These are phyloP conservation scores for Sakesphorus luctuosus DNA, from an alignment of 2,113 vertebrate genomes.

Conservation along the genomic window DNA sequence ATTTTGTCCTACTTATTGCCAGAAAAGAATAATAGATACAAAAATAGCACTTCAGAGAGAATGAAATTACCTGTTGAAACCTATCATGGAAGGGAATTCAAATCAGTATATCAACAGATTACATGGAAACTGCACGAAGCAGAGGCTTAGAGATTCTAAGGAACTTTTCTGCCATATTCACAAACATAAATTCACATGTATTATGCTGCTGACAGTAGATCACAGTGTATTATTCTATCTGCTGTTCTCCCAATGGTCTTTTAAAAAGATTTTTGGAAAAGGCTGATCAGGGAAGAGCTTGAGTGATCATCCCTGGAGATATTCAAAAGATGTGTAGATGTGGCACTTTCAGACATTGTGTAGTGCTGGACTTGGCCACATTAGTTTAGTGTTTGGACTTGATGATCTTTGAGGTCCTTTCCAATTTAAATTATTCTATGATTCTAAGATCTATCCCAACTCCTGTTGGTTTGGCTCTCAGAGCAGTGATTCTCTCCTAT, in stretches of 20 bases:
- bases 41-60: not conserved
- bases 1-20: not conserved
- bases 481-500: not conserved
- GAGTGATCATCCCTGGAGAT: too few species aligned
- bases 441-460: not conserved
- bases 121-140: not conserved
- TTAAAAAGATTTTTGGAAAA: not conserved
- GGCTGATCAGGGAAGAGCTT: not conserved
- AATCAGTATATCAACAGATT: not conserved
- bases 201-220: not conserved
- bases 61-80: not conserved
- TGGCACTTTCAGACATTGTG: not conserved
- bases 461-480: not conserved
- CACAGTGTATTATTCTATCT: not conserved
- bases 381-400: not conserved
- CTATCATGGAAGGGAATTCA: not conserved
- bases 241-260: not conserved
- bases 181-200: not conserved
- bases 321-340: accelerated
- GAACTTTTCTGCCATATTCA: not conserved
- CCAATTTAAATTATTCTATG: not conserved
- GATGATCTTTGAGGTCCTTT: not conserved
- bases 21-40: not conserved
- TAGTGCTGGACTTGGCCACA: not conserved
- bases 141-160: not conserved